These are phyloP conservation scores for Drosophila pegasa DNA, from an alignment of 2,888 invertebrate genomes.

Conservation along the genomic window DNA sequence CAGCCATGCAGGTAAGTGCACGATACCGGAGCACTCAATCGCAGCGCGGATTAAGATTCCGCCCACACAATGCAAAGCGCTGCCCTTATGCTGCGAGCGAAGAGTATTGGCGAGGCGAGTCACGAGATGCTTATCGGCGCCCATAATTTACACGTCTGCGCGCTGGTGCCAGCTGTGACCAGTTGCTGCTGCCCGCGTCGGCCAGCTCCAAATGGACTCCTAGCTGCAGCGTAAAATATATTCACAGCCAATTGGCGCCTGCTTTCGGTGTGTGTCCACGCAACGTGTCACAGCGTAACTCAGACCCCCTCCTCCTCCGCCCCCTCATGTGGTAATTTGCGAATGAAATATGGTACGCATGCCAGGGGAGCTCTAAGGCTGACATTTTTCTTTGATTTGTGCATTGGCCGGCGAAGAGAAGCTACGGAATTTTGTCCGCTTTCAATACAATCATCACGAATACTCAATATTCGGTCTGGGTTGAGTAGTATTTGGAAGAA, in stretches of 20 bases:
- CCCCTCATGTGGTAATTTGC: constrained; percentile 51
- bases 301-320: constrained; percentile 20
- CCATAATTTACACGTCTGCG: constrained; percentile 77
- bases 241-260: constrained; percentile 70
- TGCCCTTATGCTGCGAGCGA: constrained; percentile 25
- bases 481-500: too few relatives aligned
- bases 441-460: background rate
- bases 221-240: constrained; percentile 23
- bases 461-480: too few relatives aligned
- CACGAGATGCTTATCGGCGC: constrained; percentile 70
- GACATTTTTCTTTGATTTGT: constrained; percentile 2
- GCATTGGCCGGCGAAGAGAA: background rate
- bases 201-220: constrained; percentile 26
- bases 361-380: background rate
- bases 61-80: constrained; percentile 39
- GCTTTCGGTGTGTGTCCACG: constrained; percentile 69
- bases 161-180: constrained; percentile 64
- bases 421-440: background rate
- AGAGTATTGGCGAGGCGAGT: constrained; percentile 18
- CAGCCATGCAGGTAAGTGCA: constrained; percentile 2
- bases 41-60: constrained; percentile 48
- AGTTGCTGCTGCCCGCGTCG: constrained; percentile 22
- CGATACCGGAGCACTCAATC: constrained; percentile 16
- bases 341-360: constrained; percentile 29
- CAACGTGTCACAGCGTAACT: constrained; percentile 28